These are phyloP conservation scores for Augiades crinisus DNA, from an alignment of 2,888 invertebrate genomes.

Conservation along the genomic window DNA sequence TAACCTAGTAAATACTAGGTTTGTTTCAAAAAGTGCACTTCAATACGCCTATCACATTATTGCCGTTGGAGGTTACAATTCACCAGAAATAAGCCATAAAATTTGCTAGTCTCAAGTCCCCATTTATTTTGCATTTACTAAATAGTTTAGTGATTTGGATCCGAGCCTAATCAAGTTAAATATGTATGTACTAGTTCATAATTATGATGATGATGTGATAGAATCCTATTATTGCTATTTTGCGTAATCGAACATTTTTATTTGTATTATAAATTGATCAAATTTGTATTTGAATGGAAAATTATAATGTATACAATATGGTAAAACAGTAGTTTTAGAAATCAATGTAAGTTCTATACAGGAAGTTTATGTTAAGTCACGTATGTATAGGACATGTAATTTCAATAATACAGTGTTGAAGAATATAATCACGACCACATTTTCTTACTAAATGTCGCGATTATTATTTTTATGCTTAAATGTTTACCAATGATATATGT, in stretches of 20 bases:
- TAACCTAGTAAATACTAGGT: too few relatives aligned
- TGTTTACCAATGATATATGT: slow-evolving; percentile 21
- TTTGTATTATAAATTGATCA: slow-evolving; percentile 14
- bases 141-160: slow-evolving; percentile 53
- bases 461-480: slow-evolving; percentile 21
- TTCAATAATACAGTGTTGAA: neutral
- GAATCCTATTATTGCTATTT: slow-evolving; percentile 5
- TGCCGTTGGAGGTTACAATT: neutral
- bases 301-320: slow-evolving; percentile 11
- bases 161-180: slow-evolving; percentile 56
- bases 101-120: slow-evolving; percentile 44
- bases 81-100: slow-evolving; percentile 27
- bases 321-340: slow-evolving; percentile 15
- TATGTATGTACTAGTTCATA: slow-evolving; percentile 12
- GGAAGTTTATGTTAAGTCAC: slow-evolving; percentile 15
- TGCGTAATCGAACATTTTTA: slow-evolving; percentile 12
- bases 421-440: neutral
- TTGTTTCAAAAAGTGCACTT: neutral
- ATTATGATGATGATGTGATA: slow-evolving; percentile 10
- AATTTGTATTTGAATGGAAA: slow-evolving; percentile 8
- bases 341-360: slow-evolving; percentile 23
- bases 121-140: slow-evolving; percentile 63
- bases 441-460: slow-evolving; percentile 2
- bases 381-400: slow-evolving; percentile 1
- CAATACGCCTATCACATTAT: neutral